Evolutionary conservation across 1,140 invertebrate genomes (phyloP).

Genomic region (Drosophila saltans): DNA sequence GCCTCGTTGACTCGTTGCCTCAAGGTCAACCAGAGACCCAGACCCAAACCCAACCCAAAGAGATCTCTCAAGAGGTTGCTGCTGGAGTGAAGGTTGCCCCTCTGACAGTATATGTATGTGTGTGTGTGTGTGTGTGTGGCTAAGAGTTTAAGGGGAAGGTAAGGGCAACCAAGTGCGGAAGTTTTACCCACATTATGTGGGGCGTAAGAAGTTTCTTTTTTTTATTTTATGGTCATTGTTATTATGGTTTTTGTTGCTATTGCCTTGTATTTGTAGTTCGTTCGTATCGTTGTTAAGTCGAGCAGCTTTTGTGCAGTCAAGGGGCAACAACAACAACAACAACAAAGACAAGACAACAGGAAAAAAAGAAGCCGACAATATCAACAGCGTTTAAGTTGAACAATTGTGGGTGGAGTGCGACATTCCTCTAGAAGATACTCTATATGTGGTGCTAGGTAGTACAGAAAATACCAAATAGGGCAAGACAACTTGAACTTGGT

Average conservation of each 20-base stretch:
- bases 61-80: conserved; percentile 6
- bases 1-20: conserved; percentile 40
- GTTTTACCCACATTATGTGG: conserved; percentile 44
- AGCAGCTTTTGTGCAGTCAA: conserved; percentile 22
- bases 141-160: not conserved
- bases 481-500: too few relatives aligned
- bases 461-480: too few relatives aligned
- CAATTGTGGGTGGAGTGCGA: not conserved
- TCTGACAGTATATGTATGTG: too few relatives aligned
- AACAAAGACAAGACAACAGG: not conserved
- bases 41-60: not conserved
- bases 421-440: not conserved
- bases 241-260: not conserved
- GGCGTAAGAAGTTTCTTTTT: conserved; percentile 46
- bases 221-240: conserved; percentile 33
- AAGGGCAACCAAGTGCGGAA: conserved; percentile 37
- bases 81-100: not conserved
- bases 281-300: conserved; percentile 22
- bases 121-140: not conserved
- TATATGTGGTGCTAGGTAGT: not conserved
- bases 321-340: not conserved
- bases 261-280: conserved; percentile 15
- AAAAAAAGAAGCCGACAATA: conserved; percentile 17
- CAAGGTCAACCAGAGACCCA: conserved; percentile 56
- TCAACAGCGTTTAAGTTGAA: conserved; percentile 23